Conservation (phyloP, 2,888 invertebrate species). For the Ectropis crepuscularia region DNA sequence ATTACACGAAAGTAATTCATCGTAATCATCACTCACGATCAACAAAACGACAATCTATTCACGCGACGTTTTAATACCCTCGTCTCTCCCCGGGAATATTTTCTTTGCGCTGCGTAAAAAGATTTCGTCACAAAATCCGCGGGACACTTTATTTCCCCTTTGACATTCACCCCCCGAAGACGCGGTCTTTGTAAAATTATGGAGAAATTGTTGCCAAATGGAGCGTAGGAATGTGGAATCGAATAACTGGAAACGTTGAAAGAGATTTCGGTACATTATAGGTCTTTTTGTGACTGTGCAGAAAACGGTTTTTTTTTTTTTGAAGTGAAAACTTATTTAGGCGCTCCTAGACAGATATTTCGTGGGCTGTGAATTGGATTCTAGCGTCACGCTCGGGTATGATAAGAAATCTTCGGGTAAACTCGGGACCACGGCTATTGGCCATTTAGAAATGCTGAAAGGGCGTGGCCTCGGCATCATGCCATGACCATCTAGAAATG, state of each 20-base stretch:
- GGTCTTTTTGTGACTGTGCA: neutral
- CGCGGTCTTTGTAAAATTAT: conserved; percentile 22
- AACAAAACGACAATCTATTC: neutral
- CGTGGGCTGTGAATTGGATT: no score
- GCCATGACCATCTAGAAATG: no score
- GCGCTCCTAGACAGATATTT: no score
- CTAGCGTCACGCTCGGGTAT: no score
- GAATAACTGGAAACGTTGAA: conserved; percentile 6
- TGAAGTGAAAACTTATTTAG: no score
- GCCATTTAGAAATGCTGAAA: no score
- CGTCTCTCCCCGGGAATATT: conserved; percentile 2
- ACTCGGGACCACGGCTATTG: no score
- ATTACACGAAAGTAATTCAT: no score
- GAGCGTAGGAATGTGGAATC: conserved; percentile 9
- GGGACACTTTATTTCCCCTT: conserved; percentile 18
- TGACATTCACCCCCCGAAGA: conserved; percentile 20
- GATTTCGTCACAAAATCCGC: conserved; percentile 7
- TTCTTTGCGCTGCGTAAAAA: conserved; percentile 8
- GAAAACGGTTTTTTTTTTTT: neutral
- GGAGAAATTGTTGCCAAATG: conserved; percentile 13
- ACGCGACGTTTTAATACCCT: neutral
- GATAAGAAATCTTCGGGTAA: no score
- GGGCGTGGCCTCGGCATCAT: no score
- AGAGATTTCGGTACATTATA: neutral
- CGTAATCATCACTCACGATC: neutral